These are phyloP conservation scores for Melanostigma gelatinosum DNA, from an alignment of 2,113 vertebrate genomes.

Conservation along the genomic window DNA sequence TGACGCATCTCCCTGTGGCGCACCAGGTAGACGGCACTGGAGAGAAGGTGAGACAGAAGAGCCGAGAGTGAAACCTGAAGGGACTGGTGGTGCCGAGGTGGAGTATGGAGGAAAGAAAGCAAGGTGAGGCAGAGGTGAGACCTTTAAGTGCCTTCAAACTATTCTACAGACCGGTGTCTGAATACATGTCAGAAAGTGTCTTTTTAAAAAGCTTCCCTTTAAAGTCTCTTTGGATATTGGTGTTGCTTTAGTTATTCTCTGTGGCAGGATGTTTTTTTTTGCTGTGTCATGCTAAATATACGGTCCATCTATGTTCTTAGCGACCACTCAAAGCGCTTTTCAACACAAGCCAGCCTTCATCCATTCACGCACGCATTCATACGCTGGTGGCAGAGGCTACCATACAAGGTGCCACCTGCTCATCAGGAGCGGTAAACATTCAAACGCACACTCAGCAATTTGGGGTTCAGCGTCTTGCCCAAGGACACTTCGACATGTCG, in stretches of 20 bases:
- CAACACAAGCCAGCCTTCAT: no score
- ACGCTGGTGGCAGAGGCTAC: neutral
- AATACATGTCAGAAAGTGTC: conserved; percentile 7
- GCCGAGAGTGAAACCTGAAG: neutral
- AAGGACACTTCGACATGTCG: neutral
- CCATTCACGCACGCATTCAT: neutral
- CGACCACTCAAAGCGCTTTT: neutral
- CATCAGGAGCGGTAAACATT: neutral
- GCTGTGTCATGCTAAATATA: neutral
- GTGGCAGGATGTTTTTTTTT: neutral
- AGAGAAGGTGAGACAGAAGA: conserved; percentile 14
- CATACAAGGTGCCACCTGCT: neutral
- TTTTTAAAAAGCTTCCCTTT: conserved; percentile 10
- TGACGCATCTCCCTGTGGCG: conserved; percentile 91
- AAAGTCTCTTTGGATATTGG: neutral
- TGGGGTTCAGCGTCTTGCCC: neutral
- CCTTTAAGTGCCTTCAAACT: conserved; percentile 12
- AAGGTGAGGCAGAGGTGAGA: neutral
- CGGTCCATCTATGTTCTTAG: neutral
- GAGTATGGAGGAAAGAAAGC: conserved; percentile 5
- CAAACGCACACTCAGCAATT: neutral
- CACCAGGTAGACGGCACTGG: conserved; percentile 92
- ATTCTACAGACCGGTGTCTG: neutral
- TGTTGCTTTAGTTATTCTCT: neutral
- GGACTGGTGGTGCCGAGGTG: neutral